A percentile compares a stretch with the other conserved stretches of the same genome.
These are phyloP conservation scores for Henricia sp. DNA, from an alignment of 53 echinoderm and acorn worm genomes.

Conservation along the genomic window DNA sequence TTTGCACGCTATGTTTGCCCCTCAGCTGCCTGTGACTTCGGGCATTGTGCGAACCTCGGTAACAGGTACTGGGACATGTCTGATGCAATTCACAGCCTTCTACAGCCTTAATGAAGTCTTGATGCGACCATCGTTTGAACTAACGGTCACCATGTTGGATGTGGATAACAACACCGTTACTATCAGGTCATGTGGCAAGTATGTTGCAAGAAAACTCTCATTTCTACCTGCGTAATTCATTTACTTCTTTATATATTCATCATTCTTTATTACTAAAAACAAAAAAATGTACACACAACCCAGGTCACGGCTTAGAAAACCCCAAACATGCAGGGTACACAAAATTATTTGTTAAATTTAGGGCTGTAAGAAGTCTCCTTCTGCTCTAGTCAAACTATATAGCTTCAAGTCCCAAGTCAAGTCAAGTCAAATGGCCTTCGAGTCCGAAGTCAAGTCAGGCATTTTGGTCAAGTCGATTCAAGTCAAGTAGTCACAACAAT, in stretches of 20 bases:
- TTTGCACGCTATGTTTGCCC: not conserved
- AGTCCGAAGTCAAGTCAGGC: no score
- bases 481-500: no score
- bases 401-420: no score
- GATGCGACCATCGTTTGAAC: conserved; percentile 40
- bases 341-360: no score
- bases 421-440: no score
- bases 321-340: no score
- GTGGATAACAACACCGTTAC: conserved; percentile 55
- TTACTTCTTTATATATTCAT: not conserved
- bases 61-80: conserved; percentile 66
- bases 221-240: not conserved
- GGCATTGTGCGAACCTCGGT: conserved; percentile 53
- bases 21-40: conserved; percentile 64
- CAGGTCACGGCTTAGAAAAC: no score
- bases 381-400: no score
- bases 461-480: no score
- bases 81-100: conserved; percentile 71
- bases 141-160: conserved; percentile 44
- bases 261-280: no score
- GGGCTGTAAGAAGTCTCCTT: no score
- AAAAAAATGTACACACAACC: no score
- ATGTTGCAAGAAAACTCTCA: not conserved
- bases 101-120: conserved; percentile 68
- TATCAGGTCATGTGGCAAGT: conserved; percentile 70